phyloP scores from a whole-genome alignment of 1,140 invertebrate species.

The Melipona quadrifasciata region DNA sequence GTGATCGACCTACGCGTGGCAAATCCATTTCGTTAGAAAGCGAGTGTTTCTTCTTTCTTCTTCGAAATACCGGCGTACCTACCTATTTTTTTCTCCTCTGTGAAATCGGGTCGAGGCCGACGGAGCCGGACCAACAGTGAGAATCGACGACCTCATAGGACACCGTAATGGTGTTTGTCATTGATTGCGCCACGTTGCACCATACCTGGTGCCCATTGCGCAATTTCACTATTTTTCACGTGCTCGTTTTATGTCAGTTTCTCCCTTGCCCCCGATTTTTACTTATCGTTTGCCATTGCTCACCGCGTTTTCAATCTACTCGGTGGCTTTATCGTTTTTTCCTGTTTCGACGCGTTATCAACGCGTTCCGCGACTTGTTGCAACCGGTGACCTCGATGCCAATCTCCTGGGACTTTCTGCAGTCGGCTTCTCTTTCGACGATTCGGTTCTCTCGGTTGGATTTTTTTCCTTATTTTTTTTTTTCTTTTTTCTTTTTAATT shows the following conservation, averaged over 20 bases:
- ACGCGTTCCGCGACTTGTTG: background rate
- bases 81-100: background rate
- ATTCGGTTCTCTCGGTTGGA: background rate
- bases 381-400: background rate
- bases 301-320: background rate
- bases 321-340: background rate
- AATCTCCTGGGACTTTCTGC: background rate
- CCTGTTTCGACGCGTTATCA: background rate
- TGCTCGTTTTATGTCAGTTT: background rate
- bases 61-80: conserved; percentile 3
- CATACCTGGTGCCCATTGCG: conserved; percentile 30
- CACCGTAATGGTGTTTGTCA: conserved; percentile 36
- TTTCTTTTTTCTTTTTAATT: too few species aligned
- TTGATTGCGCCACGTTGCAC: conserved; percentile 52
- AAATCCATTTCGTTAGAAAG: background rate
- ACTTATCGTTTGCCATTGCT: background rate
- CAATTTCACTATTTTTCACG: conserved; percentile 28
- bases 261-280: background rate
- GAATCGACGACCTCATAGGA: conserved; percentile 35
- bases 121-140: background rate
- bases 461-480: too few species aligned
- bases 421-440: too few species aligned
- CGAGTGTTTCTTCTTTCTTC: background rate
- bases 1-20: conserved; percentile 12
- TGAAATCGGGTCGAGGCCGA: conserved; percentile 45